A percentile compares a stretch with the other conserved stretches of the same genome.
Evolutionary conservation across 2,888 invertebrate species (phyloP).

Genomic region (Nycteola revayana): DNA sequence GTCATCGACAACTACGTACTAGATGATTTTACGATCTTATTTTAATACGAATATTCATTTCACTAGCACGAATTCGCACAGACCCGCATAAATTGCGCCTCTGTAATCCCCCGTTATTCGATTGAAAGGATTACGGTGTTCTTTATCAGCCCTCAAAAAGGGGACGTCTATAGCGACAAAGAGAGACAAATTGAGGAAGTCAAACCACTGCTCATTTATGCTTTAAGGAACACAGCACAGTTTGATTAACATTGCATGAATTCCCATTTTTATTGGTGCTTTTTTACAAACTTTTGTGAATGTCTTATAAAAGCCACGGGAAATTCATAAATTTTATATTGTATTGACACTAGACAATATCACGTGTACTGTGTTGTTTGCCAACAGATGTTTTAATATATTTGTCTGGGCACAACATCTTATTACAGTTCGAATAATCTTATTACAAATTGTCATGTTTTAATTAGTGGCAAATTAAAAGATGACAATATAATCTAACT

Average conservation of each 20-base stretch:
- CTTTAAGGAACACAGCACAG: slow-evolving; percentile 3
- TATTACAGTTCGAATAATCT: no score
- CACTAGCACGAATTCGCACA: slow-evolving; percentile 32
- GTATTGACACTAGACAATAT: no score
- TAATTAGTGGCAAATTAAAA: no score
- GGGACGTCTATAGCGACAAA: slow-evolving; percentile 36
- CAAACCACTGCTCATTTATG: slow-evolving; percentile 25
- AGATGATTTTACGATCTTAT: slow-evolving; percentile 39
- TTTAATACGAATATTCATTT: slow-evolving; percentile 18
- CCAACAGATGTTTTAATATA: no score
- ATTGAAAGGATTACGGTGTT: slow-evolving; percentile 68
- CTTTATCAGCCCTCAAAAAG: slow-evolving; percentile 58
- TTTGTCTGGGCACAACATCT: no score
- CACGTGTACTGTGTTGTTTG: no score
- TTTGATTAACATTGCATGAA: not conserved
- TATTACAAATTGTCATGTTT: no score
- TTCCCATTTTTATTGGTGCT: not conserved
- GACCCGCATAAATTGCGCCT: slow-evolving; percentile 51
- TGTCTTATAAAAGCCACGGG: no score
- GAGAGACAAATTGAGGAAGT: slow-evolving; percentile 61
- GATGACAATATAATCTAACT: no score
- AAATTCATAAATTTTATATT: no score
- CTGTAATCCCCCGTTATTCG: slow-evolving; percentile 59
- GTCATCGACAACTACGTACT: slow-evolving; percentile 44
- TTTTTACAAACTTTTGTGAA: no score